Evolutionary conservation across 2,797 vertebrate species (phyloP), one percentile per base, ranked within the genome.

Genomic region (Pitangus sulphuratus): DNA sequence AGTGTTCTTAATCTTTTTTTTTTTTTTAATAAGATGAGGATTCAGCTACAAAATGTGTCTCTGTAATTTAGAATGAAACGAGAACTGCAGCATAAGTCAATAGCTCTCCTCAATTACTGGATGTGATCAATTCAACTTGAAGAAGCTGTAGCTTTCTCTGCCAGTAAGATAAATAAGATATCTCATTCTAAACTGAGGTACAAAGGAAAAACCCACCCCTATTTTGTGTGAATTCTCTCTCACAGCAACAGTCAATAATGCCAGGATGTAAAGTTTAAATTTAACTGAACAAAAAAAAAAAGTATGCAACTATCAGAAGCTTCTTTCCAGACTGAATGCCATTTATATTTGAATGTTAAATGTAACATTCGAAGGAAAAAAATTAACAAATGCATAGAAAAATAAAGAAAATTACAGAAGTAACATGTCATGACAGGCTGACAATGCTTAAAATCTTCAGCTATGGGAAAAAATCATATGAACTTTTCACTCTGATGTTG

Each of bases 51-150:
- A 84, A 74, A 48, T 22, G 48, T 71, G 19, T 37, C 87, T 69
- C 68, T 93, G 72, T 94, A 82, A 95, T 94, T 96, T 39, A 77
- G 51, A 88, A 56, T 20, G 37, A 81, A 90, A 80, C 53, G 68
- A 56, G 76, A 56, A 58, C 26, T 56, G 57, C 61, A 88, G 79
- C 33, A 8, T 31, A 78, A 92, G 72, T 94, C 93, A 88, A 89
- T 90, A 92, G 45, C 50, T 88, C 61, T 44, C 65, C 93, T 86
- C 8, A 14, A 54, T 92, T 76, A 79, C 84, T 78, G 56, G 79
- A 86, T 84, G 72, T 51, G 92, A 95, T 93, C 78, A 70, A 75
- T 96, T 95, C 28, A 51, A 72, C 28, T 54, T 75, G 70, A 92
- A 64, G 48, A 78, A 71, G 47, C 42, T 78, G 58, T 8, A 77